Evolutionary conservation across 2,113 vertebrate genomes (phyloP), one percentile per base, ranked within the genome.

Genomic region (Corythaixoides concolor): DNA sequence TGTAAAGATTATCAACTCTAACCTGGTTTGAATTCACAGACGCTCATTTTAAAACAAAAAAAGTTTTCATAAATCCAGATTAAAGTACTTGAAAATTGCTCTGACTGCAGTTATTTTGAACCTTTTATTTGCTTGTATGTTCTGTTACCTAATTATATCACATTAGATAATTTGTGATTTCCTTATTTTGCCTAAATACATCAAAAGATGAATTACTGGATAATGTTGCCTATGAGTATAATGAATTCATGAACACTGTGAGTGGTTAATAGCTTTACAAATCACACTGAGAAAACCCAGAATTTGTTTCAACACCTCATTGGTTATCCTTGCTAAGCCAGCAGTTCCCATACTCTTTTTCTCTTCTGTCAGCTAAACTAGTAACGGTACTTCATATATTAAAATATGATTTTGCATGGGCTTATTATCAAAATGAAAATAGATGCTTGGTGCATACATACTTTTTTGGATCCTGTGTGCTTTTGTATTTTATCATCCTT

Each of bases 181-280:
- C 77, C 35, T 97, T 96, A 85, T 94, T 95, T 97, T 96, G 22
- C 64, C 64, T 93, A 70, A 86, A 93, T 28, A 86, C 50, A 88
- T 88, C 52, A 86, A 95, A 82, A 96, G 77, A 92, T 59, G 70
- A 85, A 88, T 96, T 95, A 94, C 8, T 95, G 20, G 56, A 86
- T 37, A 95, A 87, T 56, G 15, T 93, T 97, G 21, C 76, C 76
- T 89, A 3, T 85, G 28, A 94, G 8, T 88, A 37, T 85, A 96
- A 90, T 91, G 80, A 94, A 95, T 96, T 96, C 35, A 80, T 94
- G 69, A 96, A 24, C 87, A 67, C 35, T 80, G 37, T 70, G 76
- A 96, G 89, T 93, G 75, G 45, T 82, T 97, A 96, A 90, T 88
- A 96, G 62, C 53, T 95, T 95, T 96, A 96, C 62, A 96, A 85